These are phyloP conservation scores for Blastobasis adustella DNA, from an alignment of 2,888 invertebrate genomes.

Conservation along the genomic window DNA sequence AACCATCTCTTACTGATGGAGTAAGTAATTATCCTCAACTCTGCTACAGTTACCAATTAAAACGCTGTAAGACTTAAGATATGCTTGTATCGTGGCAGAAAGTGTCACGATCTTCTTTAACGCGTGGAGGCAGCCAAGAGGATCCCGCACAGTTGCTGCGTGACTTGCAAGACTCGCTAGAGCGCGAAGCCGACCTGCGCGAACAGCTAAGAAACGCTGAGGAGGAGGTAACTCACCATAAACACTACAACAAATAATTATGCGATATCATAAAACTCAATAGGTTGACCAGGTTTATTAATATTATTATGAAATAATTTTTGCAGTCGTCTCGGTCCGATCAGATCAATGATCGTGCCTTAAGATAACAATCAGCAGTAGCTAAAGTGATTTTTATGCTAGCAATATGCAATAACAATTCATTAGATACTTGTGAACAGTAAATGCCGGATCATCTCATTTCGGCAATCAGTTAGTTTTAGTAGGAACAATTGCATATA, in stretches of 20 bases:
- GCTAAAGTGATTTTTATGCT: no score
- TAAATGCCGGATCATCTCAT: constrained; percentile 28
- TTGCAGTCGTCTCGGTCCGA: no score
- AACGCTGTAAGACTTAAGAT: background rate
- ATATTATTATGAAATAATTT: no score
- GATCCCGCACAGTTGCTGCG: constrained; percentile 87
- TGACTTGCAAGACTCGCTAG: constrained; percentile 92
- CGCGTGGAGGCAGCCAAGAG: constrained; percentile 86
- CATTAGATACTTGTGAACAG: constrained; percentile 25
- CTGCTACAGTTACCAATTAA: background rate
- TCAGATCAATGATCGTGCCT: no score
- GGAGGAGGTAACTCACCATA: constrained; percentile 81
- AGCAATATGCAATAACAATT: constrained; percentile 16
- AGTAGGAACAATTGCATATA: constrained; percentile 47
- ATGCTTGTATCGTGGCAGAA: constrained; percentile 51
- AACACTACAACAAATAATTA: no score
- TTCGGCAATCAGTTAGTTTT: constrained; percentile 33
- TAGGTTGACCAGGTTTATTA: no score
- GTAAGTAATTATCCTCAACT: constrained; percentile 41
- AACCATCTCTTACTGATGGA: constrained; percentile 75
- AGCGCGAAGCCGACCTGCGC: constrained; percentile 93
- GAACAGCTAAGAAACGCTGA: constrained; percentile 95
- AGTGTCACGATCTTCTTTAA: constrained; percentile 83
- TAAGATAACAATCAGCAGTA: no score
- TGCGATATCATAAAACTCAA: no score